Evolutionary conservation across 2,888 invertebrate species (phyloP).

Genomic region (Craniophora ligustri): DNA sequence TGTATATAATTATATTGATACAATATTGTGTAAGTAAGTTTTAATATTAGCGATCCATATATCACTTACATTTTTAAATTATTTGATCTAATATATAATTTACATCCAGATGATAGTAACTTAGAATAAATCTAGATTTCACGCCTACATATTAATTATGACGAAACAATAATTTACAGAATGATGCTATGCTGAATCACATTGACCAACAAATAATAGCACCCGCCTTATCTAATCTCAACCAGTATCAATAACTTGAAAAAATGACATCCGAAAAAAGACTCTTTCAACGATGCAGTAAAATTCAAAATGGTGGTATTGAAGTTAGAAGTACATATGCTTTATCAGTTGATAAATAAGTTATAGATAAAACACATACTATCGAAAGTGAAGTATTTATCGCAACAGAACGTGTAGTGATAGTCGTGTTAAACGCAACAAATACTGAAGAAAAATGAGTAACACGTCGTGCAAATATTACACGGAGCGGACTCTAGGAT

Average conservation of each 20-base stretch:
- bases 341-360: conserved; percentile 44
- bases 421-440: conserved; percentile 26
- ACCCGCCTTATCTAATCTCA: conserved; percentile 38
- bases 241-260: conserved; percentile 10
- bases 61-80: too few relatives aligned
- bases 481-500: conserved; percentile 66
- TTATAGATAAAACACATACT: conserved; percentile 30
- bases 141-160: conserved; percentile 11
- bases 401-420: conserved; percentile 21
- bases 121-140: too few relatives aligned
- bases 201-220: conserved; percentile 16
- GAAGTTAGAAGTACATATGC: neutral
- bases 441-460: conserved; percentile 46
- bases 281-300: conserved; percentile 12
- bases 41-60: too few relatives aligned
- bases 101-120: too few relatives aligned
- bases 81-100: too few relatives aligned
- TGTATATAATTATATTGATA: too few relatives aligned
- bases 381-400: conserved; percentile 33
- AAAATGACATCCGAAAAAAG: conserved; percentile 10
- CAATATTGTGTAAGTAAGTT: too few relatives aligned
- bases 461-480: conserved; percentile 72
- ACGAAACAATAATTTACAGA: conserved; percentile 8
- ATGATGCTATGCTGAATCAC: conserved; percentile 6
- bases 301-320: conserved; percentile 7